A percentile compares a stretch with the other conserved stretches of the same genome.
phyloP scores from a whole-genome alignment of 2,888 invertebrate species.

The Conomelus anceps region DNA sequence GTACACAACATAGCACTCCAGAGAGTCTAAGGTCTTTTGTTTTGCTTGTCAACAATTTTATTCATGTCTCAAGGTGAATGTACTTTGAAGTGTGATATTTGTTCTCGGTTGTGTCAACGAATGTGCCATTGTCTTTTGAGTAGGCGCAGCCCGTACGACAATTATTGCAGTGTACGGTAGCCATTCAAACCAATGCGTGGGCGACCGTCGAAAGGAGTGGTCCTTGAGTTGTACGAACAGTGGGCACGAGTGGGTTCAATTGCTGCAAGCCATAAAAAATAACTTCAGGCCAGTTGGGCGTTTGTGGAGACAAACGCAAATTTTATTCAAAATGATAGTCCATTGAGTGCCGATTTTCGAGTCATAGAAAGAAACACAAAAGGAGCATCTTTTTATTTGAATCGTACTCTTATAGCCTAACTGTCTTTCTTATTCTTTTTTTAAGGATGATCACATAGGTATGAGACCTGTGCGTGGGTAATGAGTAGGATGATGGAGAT shows the following conservation, averaged over 20 bases:
- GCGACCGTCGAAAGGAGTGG: background rate
- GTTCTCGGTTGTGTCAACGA: background rate
- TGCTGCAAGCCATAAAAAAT: background rate
- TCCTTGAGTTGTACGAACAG: background rate
- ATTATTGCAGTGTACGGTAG: background rate
- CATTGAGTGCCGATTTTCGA: background rate
- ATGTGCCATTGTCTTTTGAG: background rate
- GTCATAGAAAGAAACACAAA: no score
- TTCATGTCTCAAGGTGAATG: background rate
- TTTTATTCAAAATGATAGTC: background rate
- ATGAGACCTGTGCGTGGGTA: no score
- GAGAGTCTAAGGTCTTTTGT: background rate
- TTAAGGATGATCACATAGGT: no score
- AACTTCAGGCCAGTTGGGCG: background rate
- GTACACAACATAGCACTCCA: background rate
- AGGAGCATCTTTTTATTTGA: no score
- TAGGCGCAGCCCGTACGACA: no score
- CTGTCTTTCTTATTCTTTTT: no score
- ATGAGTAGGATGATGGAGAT: no score
- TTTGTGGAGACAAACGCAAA: background rate
- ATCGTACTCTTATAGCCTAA: no score
- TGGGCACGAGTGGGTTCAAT: background rate
- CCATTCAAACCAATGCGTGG: background rate
- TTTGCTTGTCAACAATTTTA: background rate
- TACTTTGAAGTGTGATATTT: background rate